These are phyloP conservation scores for Myopa testacea DNA, from an alignment of 2,888 invertebrate genomes.

Conservation along the genomic window DNA sequence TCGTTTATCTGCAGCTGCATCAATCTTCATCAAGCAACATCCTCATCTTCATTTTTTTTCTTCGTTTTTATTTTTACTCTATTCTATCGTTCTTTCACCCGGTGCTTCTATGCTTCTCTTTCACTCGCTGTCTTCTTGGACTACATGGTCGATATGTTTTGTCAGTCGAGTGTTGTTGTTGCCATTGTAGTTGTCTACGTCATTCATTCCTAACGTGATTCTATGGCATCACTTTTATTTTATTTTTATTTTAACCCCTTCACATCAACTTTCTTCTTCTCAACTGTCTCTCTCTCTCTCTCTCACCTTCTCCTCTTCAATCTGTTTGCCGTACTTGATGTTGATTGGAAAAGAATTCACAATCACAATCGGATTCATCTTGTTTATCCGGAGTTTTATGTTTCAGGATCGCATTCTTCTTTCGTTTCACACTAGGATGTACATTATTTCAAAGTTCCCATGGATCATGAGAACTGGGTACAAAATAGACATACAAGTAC, in stretches of 20 bases:
- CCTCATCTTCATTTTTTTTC: background rate
- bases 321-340: background rate
- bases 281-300: background rate
- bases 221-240: no score
- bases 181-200: no score
- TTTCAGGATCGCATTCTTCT: background rate
- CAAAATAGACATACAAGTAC: no score
- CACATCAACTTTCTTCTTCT: background rate
- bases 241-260: no score
- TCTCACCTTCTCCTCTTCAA: background rate
- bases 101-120: no score
- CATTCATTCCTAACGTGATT: no score
- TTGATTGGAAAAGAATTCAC: background rate
- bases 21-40: background rate
- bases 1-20: background rate
- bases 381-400: background rate
- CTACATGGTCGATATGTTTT: background rate
- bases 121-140: background rate
- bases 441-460: background rate
- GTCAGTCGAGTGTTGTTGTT: background rate
- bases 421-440: background rate
- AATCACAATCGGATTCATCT: background rate
- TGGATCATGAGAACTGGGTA: no score
- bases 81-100: no score
- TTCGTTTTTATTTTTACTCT: no score